Evolutionary conservation across 2,113 vertebrate species (phyloP), one percentile per base, ranked within the genome.

Genomic region (Gadus macrocephalus): DNA sequence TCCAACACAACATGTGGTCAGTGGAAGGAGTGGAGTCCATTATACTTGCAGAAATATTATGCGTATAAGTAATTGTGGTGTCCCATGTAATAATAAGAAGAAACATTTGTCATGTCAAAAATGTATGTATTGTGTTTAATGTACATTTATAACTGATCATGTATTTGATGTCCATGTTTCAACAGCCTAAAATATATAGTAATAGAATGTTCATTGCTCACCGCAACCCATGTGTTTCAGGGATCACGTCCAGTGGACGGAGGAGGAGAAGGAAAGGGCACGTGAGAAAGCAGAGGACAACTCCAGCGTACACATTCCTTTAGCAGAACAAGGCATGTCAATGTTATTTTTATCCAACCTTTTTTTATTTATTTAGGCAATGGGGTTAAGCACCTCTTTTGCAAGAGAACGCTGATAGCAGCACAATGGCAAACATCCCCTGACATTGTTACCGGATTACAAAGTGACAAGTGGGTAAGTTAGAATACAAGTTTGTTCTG

Each of bases 1-100:
- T 94, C 81, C 93, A 96, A 80, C 93, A 97, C 81, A 98, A 97
- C 84, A 98, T 95, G 95, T 97, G 96, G 96, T 98, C 7, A 75
- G 82, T 86, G 14, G 42, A 9, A 42, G 42, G 42, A 9, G 42
- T 78, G 2, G 2, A 55, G 20, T 27, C 8, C 12, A 15, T 5
- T 62, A 22, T 49, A 7, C 20, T 22, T 68, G 61, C 61, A 62
- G 61, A n/a, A 5, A 58, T 58, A 58, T 17, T 16, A 7, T n/a
- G 31, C 3, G 55, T 58, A 58, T 3, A 17, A 58, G 7, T 58
- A 58, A 15, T 58, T 58, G 55, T 58, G n/a, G n/a, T 16, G 55
- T 3, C n/a, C 15, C 55, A 58, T 58, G 3, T 58, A 55, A 3
- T 55, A 14, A 35, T 58, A 55, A 3, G 5, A 14, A 35, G 31